Conservation (phyloP, 2,797 vertebrate genomes). For the Mastacembelus armatus region DNA sequence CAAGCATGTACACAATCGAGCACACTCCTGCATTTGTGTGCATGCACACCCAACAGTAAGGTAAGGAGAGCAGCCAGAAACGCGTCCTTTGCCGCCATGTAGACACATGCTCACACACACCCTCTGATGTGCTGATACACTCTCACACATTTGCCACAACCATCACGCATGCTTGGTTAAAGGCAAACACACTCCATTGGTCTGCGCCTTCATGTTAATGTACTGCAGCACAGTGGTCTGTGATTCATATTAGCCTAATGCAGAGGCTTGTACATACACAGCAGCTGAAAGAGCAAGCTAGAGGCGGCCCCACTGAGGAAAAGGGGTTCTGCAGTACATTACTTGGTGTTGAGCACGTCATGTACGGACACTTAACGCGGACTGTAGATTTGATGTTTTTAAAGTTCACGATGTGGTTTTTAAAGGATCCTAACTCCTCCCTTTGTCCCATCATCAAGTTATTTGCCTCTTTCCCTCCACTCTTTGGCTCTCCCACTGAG, state of each 20-base stretch:
- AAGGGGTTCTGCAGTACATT: constrained; percentile 13
- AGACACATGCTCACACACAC: constrained; percentile 53
- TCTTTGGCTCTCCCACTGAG: constrained; percentile 14
- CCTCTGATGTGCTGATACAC: constrained; percentile 67
- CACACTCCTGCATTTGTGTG: constrained; percentile 33
- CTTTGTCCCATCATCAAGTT: constrained; percentile 13
- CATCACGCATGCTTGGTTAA: constrained; percentile 64
- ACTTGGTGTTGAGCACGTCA: constrained; percentile 9
- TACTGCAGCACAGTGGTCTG: constrained; percentile 68
- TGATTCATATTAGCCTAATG: constrained; percentile 72
- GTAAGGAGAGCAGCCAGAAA: constrained; percentile 44
- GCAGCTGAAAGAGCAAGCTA: constrained; percentile 31
- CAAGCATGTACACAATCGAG: constrained; percentile 39
- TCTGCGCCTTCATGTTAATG: constrained; percentile 64
- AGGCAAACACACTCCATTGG: constrained; percentile 62
- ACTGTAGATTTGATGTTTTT: constrained; percentile 11
- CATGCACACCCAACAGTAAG: constrained; percentile 15
- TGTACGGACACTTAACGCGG: constrained; percentile 1
- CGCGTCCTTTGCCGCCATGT: constrained; percentile 53
- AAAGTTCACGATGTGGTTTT: constrained; percentile 16
- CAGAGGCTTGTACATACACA: constrained; percentile 53
- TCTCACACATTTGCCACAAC: constrained; percentile 68
- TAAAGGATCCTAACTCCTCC: constrained; percentile 2
- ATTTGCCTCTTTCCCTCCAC: constrained; percentile 16
- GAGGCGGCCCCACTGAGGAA: constrained; percentile 14